phyloP scores from a whole-genome alignment of 2,113 vertebrate genomes.

The Laticauda colubrina region DNA sequence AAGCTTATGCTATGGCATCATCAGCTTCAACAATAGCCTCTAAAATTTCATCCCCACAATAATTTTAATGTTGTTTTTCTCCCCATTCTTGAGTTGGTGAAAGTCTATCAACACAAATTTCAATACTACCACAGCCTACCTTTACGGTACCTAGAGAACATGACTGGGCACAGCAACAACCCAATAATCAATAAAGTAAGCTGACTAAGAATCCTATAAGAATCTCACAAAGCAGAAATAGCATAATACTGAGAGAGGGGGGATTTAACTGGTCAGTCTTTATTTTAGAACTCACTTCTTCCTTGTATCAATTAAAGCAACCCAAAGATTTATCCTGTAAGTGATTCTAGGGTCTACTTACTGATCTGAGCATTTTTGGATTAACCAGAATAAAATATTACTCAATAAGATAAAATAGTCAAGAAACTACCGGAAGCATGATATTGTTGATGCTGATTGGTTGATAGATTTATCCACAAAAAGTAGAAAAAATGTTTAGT shows the following conservation, averaged over 20 bases:
- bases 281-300: not conserved
- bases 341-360: not conserved
- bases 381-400: not conserved
- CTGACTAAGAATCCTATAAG: not conserved
- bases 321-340: not conserved
- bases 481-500: not conserved
- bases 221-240: not conserved
- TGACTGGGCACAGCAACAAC: not conserved
- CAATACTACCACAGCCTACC: not conserved
- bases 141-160: not conserved
- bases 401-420: not conserved
- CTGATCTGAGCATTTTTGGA: not conserved
- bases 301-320: not conserved
- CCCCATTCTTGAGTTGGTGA: not conserved
- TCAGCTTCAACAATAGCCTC: not conserved
- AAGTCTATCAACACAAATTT: not conserved
- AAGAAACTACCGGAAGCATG: not conserved
- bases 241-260: not conserved
- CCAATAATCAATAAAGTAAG: not conserved
- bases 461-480: not conserved
- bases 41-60: not conserved
- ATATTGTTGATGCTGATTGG: not conserved
- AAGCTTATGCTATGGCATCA: not conserved
- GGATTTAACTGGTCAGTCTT: not conserved
- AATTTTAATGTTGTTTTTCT: not conserved